phyloP scores from a whole-genome alignment of 2,888 invertebrate genomes.

The Calliopum simillimum region DNA sequence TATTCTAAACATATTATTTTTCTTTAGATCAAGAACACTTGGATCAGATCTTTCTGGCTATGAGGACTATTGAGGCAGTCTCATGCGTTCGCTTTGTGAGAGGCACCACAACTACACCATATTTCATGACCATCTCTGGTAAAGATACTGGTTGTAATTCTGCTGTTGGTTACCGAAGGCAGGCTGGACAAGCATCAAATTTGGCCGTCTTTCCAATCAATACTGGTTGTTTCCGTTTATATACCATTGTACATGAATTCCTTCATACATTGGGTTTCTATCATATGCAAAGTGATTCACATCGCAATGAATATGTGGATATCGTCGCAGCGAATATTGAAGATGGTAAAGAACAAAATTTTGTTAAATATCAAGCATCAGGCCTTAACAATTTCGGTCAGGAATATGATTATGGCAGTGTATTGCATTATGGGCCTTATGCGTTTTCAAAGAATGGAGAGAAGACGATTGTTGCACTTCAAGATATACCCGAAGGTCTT shows the following conservation, averaged over 20 bases:
- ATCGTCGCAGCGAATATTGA: conserved; percentile 68
- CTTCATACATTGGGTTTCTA: conserved; percentile 83
- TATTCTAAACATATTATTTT: too few species aligned
- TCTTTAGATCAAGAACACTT: conserved; percentile 68
- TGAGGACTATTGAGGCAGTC: conserved; percentile 77
- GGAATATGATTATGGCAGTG: conserved; percentile 80
- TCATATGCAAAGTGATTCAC: conserved; percentile 82
- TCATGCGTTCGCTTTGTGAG: conserved; percentile 80
- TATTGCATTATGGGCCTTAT: conserved; percentile 81
- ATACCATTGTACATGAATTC: conserved; percentile 80
- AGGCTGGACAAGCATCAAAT: conserved; percentile 61
- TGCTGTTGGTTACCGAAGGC: conserved; percentile 74
- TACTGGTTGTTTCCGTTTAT: conserved; percentile 61
- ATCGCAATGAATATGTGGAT: conserved; percentile 77
- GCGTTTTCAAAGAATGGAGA: conserved; percentile 79
- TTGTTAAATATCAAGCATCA: conserved; percentile 73
- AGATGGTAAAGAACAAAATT: conserved; percentile 75
- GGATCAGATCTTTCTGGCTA: conserved; percentile 75
- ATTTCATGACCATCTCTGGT: conserved; percentile 57
- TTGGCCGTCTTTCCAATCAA: conserved; percentile 54
- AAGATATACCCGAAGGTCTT: conserved; percentile 47
- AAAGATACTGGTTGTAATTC: conserved; percentile 78
- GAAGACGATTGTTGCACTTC: conserved; percentile 74
- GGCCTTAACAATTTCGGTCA: conserved; percentile 74
- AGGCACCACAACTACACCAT: conserved; percentile 64